A percentile compares a stretch with the other conserved stretches of the same genome.
These are phyloP conservation scores for Peromyscus melanophrys DNA, from an alignment of 2,797 vertebrate species.

Conservation along the genomic window DNA sequence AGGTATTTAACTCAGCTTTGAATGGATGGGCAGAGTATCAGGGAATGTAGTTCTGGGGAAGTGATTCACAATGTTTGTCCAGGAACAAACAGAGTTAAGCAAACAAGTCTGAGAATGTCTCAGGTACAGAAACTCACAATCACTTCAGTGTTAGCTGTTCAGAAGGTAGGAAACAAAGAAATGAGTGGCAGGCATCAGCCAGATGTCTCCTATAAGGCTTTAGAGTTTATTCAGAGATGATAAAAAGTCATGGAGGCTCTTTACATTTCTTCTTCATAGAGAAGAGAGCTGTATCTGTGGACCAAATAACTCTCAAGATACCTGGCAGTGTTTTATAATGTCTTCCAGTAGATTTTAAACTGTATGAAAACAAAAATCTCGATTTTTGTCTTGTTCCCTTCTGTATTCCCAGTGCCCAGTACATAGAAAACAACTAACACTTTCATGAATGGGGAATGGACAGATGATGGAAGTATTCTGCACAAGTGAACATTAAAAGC, in stretches of 20 bases:
- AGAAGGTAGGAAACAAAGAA: slow-evolving; percentile 24
- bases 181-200: background rate
- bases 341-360: background rate
- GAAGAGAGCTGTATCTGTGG: background rate
- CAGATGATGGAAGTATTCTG: background rate
- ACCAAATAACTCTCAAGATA: background rate
- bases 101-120: background rate
- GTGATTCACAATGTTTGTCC: slow-evolving; percentile 2
- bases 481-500: background rate
- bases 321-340: slow-evolving; percentile 44
- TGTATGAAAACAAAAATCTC: background rate
- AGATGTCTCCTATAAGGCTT: slow-evolving; percentile 8
- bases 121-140: background rate
- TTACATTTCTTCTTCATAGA: background rate
- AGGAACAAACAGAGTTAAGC: slow-evolving; percentile 56
- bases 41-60: slow-evolving; percentile 3
- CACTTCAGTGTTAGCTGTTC: background rate
- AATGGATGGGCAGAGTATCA: background rate
- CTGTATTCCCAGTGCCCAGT: background rate
- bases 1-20: background rate
- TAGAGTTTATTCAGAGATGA: slow-evolving; percentile 30
- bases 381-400: background rate
- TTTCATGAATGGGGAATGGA: background rate
- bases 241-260: slow-evolving; percentile 7
- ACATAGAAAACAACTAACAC: slow-evolving; percentile 34